A percentile compares a stretch with the other conserved stretches of the same genome.
Conservation (phyloP, 2,797 vertebrate species). For the Takifugu ocellatus region DNA sequence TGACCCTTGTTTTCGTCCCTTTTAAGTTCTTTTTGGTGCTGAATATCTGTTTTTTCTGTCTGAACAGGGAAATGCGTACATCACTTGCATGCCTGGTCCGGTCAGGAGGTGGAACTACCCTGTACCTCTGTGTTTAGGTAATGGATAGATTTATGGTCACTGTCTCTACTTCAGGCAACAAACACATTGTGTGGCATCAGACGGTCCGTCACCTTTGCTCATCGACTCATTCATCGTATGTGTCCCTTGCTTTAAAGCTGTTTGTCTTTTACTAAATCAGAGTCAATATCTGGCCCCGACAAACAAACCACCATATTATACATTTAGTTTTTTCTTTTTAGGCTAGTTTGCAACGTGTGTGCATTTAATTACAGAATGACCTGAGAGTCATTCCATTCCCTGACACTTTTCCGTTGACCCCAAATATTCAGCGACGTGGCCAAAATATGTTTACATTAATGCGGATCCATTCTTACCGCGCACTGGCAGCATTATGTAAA, state of each 20-base stretch:
- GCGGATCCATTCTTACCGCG: background rate
- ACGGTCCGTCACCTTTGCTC: background rate
- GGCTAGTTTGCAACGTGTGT: slow-evolving; percentile 12
- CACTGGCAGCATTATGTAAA: background rate
- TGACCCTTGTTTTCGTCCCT: slow-evolving; percentile 6
- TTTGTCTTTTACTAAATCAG: background rate
- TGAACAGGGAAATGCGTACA: slow-evolving; percentile 90
- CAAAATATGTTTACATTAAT: background rate
- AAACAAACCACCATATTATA: slow-evolving; percentile 24
- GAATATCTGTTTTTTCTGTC: slow-evolving; percentile 39
- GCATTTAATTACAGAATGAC: too few relatives aligned
- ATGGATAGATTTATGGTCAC: slow-evolving; percentile 2
- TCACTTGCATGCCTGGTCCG: slow-evolving; percentile 98
- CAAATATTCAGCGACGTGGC: slow-evolving; percentile 23
- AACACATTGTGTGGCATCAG: slow-evolving; percentile 23
- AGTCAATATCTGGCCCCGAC: background rate
- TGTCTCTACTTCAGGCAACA: slow-evolving; percentile 14
- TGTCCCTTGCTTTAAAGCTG: too few relatives aligned
- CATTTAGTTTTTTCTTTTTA: slow-evolving; percentile 36
- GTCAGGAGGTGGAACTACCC: slow-evolving; percentile 98
- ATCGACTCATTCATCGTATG: background rate
- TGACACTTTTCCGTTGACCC: slow-evolving; percentile 14
- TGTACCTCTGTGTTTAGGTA: slow-evolving; percentile 94
- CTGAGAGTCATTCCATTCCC: background rate
- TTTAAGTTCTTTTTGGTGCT: slow-evolving; percentile 14